These are phyloP conservation scores for Asobara japonica DNA, from an alignment of 1,140 invertebrate species.

Conservation along the genomic window DNA sequence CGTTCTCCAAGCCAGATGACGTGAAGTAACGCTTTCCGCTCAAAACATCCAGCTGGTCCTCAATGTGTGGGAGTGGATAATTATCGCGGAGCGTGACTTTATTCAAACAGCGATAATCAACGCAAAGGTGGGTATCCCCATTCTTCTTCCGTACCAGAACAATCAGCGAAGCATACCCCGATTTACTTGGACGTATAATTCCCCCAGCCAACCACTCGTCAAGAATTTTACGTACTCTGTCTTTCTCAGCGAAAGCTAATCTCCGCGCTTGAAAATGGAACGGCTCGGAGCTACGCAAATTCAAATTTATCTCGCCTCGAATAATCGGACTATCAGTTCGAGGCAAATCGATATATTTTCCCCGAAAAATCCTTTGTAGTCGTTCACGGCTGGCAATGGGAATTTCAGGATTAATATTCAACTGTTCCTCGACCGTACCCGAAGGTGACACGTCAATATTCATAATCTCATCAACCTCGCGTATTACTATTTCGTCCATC, in stretches of 20 bases:
- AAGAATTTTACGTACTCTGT: constrained; percentile 6
- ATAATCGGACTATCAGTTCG: background rate
- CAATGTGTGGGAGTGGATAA: too few species aligned
- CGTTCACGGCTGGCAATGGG: background rate
- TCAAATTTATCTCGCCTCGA: background rate
- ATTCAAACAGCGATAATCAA: too few species aligned
- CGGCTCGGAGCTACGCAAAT: background rate
- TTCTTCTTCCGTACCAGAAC: too few species aligned
- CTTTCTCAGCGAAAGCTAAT: constrained; percentile 14
- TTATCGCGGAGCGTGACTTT: too few species aligned
- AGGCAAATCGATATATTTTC: background rate
- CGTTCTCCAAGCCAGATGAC: too few species aligned
- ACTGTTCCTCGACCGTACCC: background rate
- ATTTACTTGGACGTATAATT: background rate
- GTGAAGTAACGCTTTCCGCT: too few species aligned
- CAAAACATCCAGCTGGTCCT: too few species aligned
- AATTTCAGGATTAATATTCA: constrained; percentile 21
- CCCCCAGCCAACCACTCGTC: background rate
- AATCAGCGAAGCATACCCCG: too few species aligned
- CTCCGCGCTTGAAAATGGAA: constrained; percentile 4
- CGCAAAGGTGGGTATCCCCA: too few species aligned
- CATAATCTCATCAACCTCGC: background rate
- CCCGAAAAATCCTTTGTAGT: background rate
- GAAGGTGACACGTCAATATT: background rate
- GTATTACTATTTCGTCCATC: background rate